Percentiles rank a stretch among this genome's conserved stretches.
Evolutionary conservation across 2,888 invertebrate species (phyloP).

Genomic region (Leptinotarsa rubiginosa): DNA sequence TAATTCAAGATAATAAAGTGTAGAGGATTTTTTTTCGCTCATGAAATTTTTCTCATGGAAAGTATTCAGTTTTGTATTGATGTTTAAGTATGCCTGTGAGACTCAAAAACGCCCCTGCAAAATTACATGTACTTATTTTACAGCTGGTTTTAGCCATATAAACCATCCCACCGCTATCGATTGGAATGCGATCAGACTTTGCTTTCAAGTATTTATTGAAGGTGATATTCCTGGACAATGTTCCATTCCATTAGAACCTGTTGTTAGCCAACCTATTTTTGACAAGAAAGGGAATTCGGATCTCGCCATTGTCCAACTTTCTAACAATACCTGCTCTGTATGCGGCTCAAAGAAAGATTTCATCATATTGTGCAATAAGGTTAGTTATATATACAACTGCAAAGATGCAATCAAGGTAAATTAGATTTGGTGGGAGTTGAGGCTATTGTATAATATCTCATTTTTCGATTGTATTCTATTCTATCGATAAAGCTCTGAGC

Average conservation of each 20-base stretch:
- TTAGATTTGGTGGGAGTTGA: too few relatives aligned
- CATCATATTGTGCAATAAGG: constrained; percentile 70
- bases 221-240: constrained; percentile 76
- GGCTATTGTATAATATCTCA: too few relatives aligned
- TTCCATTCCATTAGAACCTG: constrained; percentile 78
- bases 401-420: too few relatives aligned
- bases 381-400: too few relatives aligned
- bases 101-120: too few relatives aligned
- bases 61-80: too few relatives aligned
- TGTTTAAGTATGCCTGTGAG: too few relatives aligned
- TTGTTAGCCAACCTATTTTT: constrained; percentile 91
- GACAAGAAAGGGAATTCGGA: constrained; percentile 98
- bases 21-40: too few relatives aligned
- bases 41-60: too few relatives aligned
- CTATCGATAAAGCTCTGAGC: too few relatives aligned
- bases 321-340: constrained; percentile 86
- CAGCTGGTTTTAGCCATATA: constrained; percentile 89
- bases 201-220: constrained; percentile 94
- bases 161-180: constrained; percentile 90
- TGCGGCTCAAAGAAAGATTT: constrained; percentile 86
- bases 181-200: constrained; percentile 91
- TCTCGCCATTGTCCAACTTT: constrained; percentile 88
- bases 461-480: too few relatives aligned
- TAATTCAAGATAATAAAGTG: too few relatives aligned
- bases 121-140: constrained; percentile 50